These are phyloP conservation scores for Tiliacea aurago DNA, from an alignment of 2,888 invertebrate species.

Conservation along the genomic window DNA sequence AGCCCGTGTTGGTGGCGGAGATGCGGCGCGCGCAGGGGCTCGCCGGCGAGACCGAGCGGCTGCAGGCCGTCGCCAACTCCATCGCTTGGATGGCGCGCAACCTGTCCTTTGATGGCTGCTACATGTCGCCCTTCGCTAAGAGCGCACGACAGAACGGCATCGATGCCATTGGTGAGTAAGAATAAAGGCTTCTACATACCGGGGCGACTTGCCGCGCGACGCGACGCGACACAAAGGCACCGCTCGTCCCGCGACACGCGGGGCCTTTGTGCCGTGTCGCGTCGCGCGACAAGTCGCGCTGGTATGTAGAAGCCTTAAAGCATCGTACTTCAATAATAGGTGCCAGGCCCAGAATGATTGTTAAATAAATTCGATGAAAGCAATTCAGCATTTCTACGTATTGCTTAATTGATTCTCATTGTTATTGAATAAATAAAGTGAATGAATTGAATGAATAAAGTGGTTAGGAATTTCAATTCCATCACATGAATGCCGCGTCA, in stretches of 20 bases:
- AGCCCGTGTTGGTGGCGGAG: constrained; percentile 96
- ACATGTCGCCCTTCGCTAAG: constrained; percentile 98
- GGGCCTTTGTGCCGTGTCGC: too few relatives aligned
- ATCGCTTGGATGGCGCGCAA: constrained; percentile 98
- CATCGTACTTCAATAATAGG: neutral
- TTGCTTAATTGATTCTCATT: constrained; percentile 4
- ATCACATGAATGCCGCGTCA: neutral
- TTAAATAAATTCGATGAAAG: neutral
- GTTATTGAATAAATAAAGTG: neutral
- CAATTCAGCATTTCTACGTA: neutral
- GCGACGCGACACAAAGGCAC: too few relatives aligned
- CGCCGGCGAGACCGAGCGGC: constrained; percentile 92
- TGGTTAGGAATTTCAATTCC: constrained; percentile 1
- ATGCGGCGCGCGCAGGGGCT: constrained; percentile 91
- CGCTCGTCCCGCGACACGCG: too few relatives aligned
- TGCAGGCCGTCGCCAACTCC: constrained; percentile 98
- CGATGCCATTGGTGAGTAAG: constrained; percentile 94
- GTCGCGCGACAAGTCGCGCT: too few relatives aligned
- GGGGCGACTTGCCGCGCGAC: too few relatives aligned
- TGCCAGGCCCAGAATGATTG: neutral
- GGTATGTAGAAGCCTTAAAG: too few relatives aligned
- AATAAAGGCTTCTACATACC: too few relatives aligned
- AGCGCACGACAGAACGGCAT: constrained; percentile 98
- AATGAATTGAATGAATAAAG: neutral
- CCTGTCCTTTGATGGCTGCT: constrained; percentile 98